A percentile compares a stretch with the other conserved stretches of the same genome.
These are phyloP conservation scores for Heliconius ethilla DNA, from an alignment of 2,888 invertebrate species.

Conservation along the genomic window DNA sequence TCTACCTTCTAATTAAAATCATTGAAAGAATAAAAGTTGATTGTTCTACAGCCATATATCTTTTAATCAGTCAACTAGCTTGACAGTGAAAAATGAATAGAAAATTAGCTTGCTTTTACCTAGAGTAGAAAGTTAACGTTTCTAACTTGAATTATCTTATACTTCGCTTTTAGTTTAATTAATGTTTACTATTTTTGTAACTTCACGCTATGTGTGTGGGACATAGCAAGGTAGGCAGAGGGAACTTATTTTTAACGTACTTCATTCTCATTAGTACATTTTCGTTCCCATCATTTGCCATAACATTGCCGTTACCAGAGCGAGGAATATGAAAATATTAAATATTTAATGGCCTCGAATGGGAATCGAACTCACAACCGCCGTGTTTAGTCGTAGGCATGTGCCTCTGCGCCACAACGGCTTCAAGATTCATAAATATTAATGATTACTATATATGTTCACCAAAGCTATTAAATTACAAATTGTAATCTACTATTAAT, in stretches of 20 bases:
- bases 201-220: too few species aligned
- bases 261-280: too few species aligned
- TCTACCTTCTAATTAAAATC: background rate
- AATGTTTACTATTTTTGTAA: background rate
- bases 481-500: background rate
- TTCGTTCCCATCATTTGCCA: too few species aligned
- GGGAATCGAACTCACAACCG: too few species aligned
- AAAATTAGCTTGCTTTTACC: background rate
- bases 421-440: background rate
- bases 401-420: too few species aligned
- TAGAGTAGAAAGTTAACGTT: background rate
- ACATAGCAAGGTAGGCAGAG: too few species aligned
- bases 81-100: slow-evolving; percentile 9
- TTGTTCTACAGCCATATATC: background rate
- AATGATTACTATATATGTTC: background rate
- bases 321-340: too few species aligned
- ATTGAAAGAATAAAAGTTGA: background rate
- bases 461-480: background rate
- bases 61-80: background rate
- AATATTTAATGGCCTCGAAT: too few species aligned
- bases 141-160: background rate
- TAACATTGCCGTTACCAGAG: too few species aligned
- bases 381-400: too few species aligned
- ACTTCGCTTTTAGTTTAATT: background rate
- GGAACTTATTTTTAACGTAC: too few species aligned